These are phyloP conservation scores for Listronotus bonariensis DNA, from an alignment of 1,140 invertebrate genomes.

Conservation along the genomic window DNA sequence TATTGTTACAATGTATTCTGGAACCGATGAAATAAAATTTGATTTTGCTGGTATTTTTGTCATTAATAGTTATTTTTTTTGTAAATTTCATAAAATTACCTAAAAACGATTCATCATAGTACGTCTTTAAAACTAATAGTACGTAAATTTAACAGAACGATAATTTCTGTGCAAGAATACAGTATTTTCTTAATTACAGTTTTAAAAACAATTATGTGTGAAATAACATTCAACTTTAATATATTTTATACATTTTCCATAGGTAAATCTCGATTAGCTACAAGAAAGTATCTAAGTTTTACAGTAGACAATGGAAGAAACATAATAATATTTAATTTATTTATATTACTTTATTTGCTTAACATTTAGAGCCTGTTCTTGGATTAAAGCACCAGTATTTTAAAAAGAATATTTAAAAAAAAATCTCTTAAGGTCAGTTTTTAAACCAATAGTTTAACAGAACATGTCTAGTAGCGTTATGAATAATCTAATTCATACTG, in stretches of 20 bases:
- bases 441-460: no score
- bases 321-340: no score
- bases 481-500: no score
- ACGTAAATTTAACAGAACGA: conserved; percentile 18
- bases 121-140: conserved; percentile 19
- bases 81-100: background rate
- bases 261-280: conserved; percentile 20
- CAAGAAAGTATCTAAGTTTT: background rate
- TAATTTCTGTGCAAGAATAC: conserved; percentile 13
- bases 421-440: no score
- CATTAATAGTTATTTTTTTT: no score
- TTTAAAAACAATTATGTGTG: conserved; percentile 8
- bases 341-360: no score
- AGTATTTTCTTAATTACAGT: conserved; percentile 9
- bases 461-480: no score
- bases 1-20: background rate
- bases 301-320: background rate
- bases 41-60: no score
- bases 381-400: no score
- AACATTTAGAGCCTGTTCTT: no score
- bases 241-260: conserved; percentile 6
- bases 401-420: no score
- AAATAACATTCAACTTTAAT: conserved; percentile 10
- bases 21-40: no score
- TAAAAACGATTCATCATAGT: conserved; percentile 4